A percentile compares a stretch with the other conserved stretches of the same genome.
phyloP scores from a whole-genome alignment of 2,797 vertebrate species.

The Fistularia tabacaria region DNA sequence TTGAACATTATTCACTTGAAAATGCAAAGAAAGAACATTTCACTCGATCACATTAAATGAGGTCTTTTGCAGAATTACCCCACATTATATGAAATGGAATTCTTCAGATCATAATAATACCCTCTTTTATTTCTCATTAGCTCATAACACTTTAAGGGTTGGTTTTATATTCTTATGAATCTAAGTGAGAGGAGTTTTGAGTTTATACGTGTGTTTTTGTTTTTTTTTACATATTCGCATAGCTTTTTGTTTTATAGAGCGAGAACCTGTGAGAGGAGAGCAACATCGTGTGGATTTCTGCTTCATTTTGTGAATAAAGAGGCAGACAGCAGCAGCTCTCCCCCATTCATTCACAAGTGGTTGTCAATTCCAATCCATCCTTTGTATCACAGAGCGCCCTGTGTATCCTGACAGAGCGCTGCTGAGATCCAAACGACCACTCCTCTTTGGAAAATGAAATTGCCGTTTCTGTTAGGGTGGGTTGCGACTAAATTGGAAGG shows the following conservation, averaged over 20 bases:
- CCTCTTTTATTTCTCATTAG: no score
- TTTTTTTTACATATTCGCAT: no score
- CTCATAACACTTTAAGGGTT: no score
- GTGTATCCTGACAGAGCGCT: constrained; percentile 29
- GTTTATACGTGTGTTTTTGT: no score
- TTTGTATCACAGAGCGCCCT: constrained; percentile 35
- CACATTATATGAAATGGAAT: no score
- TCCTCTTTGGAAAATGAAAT: constrained; percentile 27
- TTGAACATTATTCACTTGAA: no score
- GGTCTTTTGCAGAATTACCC: no score
- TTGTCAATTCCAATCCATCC: constrained; percentile 61
- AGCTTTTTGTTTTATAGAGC: background rate
- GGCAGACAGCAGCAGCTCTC: constrained; percentile 40
- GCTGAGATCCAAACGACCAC: constrained; percentile 19
- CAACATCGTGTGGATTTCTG: constrained; percentile 65
- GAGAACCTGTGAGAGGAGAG: constrained; percentile 60
- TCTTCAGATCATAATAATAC: no score
- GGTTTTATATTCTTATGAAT: no score
- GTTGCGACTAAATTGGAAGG: constrained; percentile 24
- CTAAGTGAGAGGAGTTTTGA: no score
- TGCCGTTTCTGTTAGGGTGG: constrained; percentile 30
- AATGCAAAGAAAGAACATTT: no score
- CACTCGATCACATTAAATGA: no score
- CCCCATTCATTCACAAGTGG: constrained; percentile 59
- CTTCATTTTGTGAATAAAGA: constrained; percentile 59